Evolutionary conservation across 2,888 invertebrate species (phyloP), one percentile per base, ranked within the genome.

Genomic region (Pegoplata infirma): DNA sequence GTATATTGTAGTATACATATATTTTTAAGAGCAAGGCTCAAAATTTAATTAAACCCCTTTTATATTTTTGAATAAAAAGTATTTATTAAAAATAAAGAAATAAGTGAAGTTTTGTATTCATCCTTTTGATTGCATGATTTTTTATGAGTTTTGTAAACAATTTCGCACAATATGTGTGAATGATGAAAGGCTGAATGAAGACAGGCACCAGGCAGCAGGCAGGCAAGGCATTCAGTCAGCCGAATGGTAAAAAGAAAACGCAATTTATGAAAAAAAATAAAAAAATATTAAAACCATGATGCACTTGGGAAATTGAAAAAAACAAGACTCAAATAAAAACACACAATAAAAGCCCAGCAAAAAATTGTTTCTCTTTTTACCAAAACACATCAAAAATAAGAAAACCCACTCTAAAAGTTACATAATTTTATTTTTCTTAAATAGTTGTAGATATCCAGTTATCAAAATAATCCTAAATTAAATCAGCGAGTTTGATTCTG

Each of bases 111-210:
- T 79, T 59, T n/a, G n/a, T 67, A 72, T 72, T 67, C 66, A 72
- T 67, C 36, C 72, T 72, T 75, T 69, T 67, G 72, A 74, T 64
- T 73, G 69, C 69, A 77, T 51, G 66, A 75, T 67, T 61, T 79
- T 79, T 71, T 71, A 79, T 75, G 75, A 79, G 67, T 75, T 79
- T 75, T 67, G 71, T 79, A 79, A 79, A 79, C 79, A 79, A 79
- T 75, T 75, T 79, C 79, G 75, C 79, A 79, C 79, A 79, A 75
- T 79, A 72, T 75, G 53, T 69, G 61, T 44, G 64, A 68, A 69
- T 69, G 47, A 3, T 61, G 40, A 36, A 68, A 56, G 55, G 46
- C 47, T 53, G 40, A 19, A n/a, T n/a, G n/a, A n/a, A n/a, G n/a
- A n/a, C n/a, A n/a, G n/a, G n/a, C n/a, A n/a, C n/a, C n/a, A n/a